Base-by-base conservation (phyloP, 1,140 invertebrate species). In the Druon quercuslanigerum region DNA sequence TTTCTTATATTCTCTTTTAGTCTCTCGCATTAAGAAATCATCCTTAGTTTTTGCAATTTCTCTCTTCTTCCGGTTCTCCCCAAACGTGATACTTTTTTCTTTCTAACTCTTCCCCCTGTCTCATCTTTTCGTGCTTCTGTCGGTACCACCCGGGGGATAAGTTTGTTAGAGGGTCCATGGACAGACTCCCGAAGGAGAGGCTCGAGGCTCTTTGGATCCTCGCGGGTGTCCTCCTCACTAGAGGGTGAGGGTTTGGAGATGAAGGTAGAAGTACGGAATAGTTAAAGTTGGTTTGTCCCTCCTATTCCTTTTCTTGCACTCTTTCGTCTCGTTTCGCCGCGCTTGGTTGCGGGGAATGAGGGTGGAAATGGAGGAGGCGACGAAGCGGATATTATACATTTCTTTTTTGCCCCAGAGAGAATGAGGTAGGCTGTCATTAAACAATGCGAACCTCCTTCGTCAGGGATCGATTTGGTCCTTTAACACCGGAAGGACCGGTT, bases 101-200 rank as follows among this genome's bases (percentile, higher is more conserved):
- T 70, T 76, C 33, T 20, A 74, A 74, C 73, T 54, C 56, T 72
- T 71, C 51, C 57, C 54, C 54, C 50, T 74, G 20, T 33, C 50
- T 57, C 25, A 70, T 19, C 3, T 54, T 66, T 25, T 50, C 50
- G 46, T 57, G 46, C 25, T 71, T 82, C 77, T 52, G 50, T 52
- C 79, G 72, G 82, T 80, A 78, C 81, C 82, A 83, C 82, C 82
- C 71, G 9, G 51, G 79, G 82, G 83, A 84, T 88, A 88, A 88
- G 86, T 89, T 88, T 84, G 88, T 89, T 88, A 88, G 83, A 80
- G 77, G 78, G 60, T 82, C 79, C 52, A 51, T 74, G 54, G 46
- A 71, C 71, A 51, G 77, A 75, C 75, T 82, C 75, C 72, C 79
- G 75, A 20, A 80, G 77, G 79, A 77, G 73, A 60, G 8, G 7